Evolutionary conservation across 2,888 invertebrate species (phyloP).

Genomic region (Drosophila buzzatii): DNA sequence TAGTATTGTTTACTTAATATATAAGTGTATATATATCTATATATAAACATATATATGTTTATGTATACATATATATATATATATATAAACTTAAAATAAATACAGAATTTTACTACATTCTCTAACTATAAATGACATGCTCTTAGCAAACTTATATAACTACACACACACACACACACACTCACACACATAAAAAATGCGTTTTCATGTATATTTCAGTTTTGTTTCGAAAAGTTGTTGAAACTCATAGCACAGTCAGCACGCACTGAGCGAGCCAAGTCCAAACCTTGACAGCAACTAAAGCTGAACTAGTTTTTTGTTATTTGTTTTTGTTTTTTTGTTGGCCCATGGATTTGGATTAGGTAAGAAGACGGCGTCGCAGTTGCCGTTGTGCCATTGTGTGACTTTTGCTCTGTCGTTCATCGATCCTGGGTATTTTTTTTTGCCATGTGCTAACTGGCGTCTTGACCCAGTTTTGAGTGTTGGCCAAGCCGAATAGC

Average conservation of each 20-base stretch:
- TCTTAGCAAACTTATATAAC: constrained; percentile 59
- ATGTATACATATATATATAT: constrained; percentile 3
- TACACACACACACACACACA: constrained; percentile 19
- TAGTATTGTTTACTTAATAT: constrained; percentile 64
- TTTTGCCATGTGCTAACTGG: constrained; percentile 29
- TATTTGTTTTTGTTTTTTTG: constrained; percentile 17
- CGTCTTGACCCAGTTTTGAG: constrained; percentile 72
- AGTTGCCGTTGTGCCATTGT: constrained; percentile 43
- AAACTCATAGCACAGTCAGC: constrained; percentile 26
- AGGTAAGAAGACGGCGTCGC: constrained; percentile 52
- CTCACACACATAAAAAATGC: constrained; percentile 42
- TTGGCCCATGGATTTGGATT: constrained; percentile 53
- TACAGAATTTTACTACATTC: constrained; percentile 22
- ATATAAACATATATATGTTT: constrained; percentile 7
- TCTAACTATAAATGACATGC: constrained; percentile 45
- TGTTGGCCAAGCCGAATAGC: constrained; percentile 20
- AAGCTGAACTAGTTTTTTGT: constrained; percentile 35
- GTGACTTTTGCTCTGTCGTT: constrained; percentile 41
- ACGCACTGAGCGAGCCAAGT: constrained; percentile 36
- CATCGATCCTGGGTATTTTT: constrained; percentile 63
- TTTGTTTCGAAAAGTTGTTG: neutral
- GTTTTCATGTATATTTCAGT: constrained; percentile 23
- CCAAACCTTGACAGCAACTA: constrained; percentile 63
- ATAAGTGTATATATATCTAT: constrained; percentile 30
- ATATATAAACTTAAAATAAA: constrained; percentile 21